Conservation (phyloP, 2,888 invertebrate genomes). For the Zele albiditarsus region DNA sequence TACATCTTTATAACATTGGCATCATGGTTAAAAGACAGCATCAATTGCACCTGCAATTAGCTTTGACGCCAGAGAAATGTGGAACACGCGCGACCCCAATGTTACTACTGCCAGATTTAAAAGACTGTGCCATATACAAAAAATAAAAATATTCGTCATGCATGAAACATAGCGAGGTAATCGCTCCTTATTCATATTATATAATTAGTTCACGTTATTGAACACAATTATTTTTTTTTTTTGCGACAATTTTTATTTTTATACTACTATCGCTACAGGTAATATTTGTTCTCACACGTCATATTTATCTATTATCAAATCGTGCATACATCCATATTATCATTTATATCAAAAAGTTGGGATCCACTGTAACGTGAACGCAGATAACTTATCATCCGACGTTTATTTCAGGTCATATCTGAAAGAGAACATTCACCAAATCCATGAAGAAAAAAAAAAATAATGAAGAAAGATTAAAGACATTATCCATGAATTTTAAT, state of each 20-base stretch:
- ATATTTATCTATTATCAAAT: background rate
- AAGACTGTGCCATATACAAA: too few species aligned
- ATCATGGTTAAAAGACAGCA: too few species aligned
- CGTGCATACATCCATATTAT: conserved; percentile 31
- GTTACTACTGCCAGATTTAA: background rate
- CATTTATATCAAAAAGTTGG: conserved; percentile 45
- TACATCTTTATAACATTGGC: too few species aligned
- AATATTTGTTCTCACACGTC: background rate
- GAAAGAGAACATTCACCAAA: background rate
- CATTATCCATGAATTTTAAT: background rate
- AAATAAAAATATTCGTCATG: too few species aligned
- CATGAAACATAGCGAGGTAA: too few species aligned
- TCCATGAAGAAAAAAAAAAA: background rate
- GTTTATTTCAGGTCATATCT: background rate
- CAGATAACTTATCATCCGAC: conserved; percentile 52
- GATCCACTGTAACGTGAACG: conserved; percentile 52
- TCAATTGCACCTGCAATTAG: conserved; percentile 60
- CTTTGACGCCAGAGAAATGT: conserved; percentile 55
- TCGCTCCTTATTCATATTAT: too few species aligned
- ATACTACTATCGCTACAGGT: background rate
- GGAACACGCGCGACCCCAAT: background rate
- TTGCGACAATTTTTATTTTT: background rate
- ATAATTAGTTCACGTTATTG: too few species aligned
- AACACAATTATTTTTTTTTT: background rate
- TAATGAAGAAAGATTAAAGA: background rate